A percentile compares a stretch with the other conserved stretches of the same genome.
Conservation (phyloP, 1,140 invertebrate genomes). For the Pseudomyrmex flavicornis region DNA sequence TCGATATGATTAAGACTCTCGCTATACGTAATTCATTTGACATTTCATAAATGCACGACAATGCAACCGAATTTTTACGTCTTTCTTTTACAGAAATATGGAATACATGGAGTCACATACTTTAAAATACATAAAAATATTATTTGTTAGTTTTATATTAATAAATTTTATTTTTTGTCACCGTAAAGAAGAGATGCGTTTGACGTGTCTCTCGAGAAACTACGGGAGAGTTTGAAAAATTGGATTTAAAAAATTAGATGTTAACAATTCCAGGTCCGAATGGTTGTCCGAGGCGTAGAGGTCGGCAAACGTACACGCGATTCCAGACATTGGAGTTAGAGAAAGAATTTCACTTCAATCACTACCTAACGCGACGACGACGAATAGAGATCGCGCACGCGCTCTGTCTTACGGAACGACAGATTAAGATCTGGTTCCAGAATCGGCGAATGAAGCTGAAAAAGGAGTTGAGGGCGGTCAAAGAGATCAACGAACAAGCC, state of each 20-base stretch:
- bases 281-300: slow-evolving; percentile 96
- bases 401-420: slow-evolving; percentile 97
- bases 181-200: background rate
- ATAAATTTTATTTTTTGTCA: background rate
- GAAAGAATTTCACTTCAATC: slow-evolving; percentile 99
- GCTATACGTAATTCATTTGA: too few relatives aligned
- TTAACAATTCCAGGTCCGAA: slow-evolving; percentile 93
- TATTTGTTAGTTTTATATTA: background rate
- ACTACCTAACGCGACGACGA: slow-evolving; percentile 97
- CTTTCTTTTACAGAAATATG: slow-evolving; percentile 36
- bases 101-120: slow-evolving; percentile 10
- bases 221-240: too few relatives aligned
- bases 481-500: slow-evolving; percentile 97
- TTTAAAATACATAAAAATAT: background rate
- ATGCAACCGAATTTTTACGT: background rate
- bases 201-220: background rate
- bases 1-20: too few relatives aligned
- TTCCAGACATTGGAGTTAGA: slow-evolving; percentile 98
- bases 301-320: slow-evolving; percentile 98
- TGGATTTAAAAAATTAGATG: slow-evolving; percentile 53
- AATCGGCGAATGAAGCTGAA: slow-evolving; percentile 99
- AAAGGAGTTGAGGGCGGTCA: slow-evolving; percentile 96
- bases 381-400: slow-evolving; percentile 99
- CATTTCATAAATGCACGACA: too few relatives aligned
- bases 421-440: slow-evolving; percentile 99